Percentiles rank a stretch among this genome's conserved stretches.
Evolutionary conservation across 2,888 invertebrate genomes (phyloP).

Genomic region (Lithophane semibrunnea): DNA sequence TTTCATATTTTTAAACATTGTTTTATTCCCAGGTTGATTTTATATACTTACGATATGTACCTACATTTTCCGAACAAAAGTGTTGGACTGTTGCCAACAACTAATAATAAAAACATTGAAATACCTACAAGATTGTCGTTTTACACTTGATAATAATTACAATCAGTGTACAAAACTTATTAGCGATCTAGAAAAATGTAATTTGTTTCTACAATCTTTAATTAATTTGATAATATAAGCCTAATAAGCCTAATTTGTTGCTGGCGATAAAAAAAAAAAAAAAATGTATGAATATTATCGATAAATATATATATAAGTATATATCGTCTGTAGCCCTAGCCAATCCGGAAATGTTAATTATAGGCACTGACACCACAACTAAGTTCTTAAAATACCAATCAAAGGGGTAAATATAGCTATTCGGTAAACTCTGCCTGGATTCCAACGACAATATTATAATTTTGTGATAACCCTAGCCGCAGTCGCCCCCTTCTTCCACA

Average conservation of each 20-base stretch:
- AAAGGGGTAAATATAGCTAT: neutral
- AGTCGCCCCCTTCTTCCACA: neutral
- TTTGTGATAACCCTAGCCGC: neutral
- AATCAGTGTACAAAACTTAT: constrained; percentile 10
- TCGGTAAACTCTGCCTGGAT: neutral
- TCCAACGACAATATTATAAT: neutral
- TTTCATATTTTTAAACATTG: neutral
- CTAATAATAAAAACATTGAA: constrained; percentile 1
- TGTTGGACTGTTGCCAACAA: neutral
- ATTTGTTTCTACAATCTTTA: constrained; percentile 14
- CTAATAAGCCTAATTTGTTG: neutral
- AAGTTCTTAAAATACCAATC: neutral
- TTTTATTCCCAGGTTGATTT: neutral
- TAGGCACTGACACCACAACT: neutral
- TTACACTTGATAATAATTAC: constrained; percentile 6
- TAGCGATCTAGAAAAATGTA: neutral
- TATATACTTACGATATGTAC: neutral
- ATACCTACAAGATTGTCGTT: constrained; percentile 1
- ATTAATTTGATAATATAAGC: constrained; percentile 9
- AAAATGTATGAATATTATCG: neutral
- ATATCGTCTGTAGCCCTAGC: too few relatives aligned
- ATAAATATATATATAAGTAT: too few relatives aligned
- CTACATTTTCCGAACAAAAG: neutral
- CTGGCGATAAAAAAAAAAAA: neutral
- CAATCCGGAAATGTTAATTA: neutral